phyloP scores from a whole-genome alignment of 2,113 vertebrate genomes.

The Procapra przewalskii region DNA sequence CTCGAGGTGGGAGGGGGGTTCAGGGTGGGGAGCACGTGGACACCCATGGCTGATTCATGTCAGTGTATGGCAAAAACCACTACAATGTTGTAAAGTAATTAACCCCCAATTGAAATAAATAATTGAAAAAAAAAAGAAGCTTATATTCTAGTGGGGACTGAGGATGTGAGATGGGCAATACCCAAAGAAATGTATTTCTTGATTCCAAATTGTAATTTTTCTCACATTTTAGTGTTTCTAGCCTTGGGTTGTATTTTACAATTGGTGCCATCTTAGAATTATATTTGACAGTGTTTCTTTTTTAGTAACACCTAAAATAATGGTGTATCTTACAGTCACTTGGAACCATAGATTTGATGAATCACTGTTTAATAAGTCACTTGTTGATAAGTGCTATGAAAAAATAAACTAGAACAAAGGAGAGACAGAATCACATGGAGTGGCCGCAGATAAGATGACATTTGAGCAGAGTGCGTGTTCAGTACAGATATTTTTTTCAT shows the following conservation, averaged over 20 bases:
- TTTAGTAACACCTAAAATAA: not conserved
- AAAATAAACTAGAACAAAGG: not conserved
- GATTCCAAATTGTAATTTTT: not conserved
- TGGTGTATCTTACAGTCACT: not conserved
- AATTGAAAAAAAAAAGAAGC: not conserved
- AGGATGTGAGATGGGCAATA: not conserved
- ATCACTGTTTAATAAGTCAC: not conserved
- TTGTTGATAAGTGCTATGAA: not conserved
- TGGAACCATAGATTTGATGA: not conserved
- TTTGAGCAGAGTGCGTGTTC: not conserved
- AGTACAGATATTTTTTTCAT: not conserved
- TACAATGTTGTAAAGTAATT: not conserved
- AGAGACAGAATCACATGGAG: not conserved
- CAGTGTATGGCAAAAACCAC: not conserved
- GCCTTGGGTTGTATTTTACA: not conserved
- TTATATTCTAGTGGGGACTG: not conserved
- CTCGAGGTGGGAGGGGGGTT: not conserved
- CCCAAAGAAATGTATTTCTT: not conserved
- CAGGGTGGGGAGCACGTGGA: not conserved
- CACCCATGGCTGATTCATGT: not conserved
- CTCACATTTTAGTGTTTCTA: not conserved
- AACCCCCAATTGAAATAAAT: not conserved
- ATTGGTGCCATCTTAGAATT: not conserved
- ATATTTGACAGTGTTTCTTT: not conserved
- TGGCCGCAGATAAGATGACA: not conserved